Percentiles rank a stretch among this genome's conserved stretches.
Conservation (phyloP, 2,888 invertebrate genomes). For the Thecocarcelia acutangulata region DNA sequence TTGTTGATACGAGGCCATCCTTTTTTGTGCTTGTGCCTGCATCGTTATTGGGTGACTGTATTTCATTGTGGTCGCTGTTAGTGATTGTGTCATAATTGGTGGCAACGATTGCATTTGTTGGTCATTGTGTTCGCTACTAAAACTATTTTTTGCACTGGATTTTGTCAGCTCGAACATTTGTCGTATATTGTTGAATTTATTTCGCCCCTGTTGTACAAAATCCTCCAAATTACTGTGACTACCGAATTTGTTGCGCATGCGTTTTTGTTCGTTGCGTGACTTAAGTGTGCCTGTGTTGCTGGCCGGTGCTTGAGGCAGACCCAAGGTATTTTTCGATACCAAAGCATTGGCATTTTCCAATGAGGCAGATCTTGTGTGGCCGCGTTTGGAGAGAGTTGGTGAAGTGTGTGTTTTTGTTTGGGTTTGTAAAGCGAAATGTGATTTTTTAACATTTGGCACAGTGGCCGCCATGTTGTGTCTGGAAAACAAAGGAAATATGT, state of each 20-base stretch:
- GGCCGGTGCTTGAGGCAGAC: slow-evolving; percentile 73
- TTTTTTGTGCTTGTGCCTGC: slow-evolving; percentile 60
- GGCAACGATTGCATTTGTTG: slow-evolving; percentile 63
- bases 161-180: slow-evolving; percentile 80
- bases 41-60: slow-evolving; percentile 21
- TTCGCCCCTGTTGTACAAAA: slow-evolving; percentile 76
- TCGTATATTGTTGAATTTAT: slow-evolving; percentile 80
- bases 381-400: slow-evolving; percentile 73
- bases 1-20: slow-evolving; percentile 53
- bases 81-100: slow-evolving; percentile 64
- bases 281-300: slow-evolving; percentile 78
- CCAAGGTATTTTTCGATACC: slow-evolving; percentile 76
- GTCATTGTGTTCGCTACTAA: slow-evolving; percentile 28
- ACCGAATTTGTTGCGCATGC: slow-evolving; percentile 79
- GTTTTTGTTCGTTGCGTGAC: slow-evolving; percentile 80
- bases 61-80: slow-evolving; percentile 52
- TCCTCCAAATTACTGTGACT: slow-evolving; percentile 80
- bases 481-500: no score
- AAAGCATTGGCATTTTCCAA: slow-evolving; percentile 77
- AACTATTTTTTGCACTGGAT: slow-evolving; percentile 67
- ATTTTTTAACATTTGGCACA: slow-evolving; percentile 34
- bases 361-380: slow-evolving; percentile 80
- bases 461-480: slow-evolving; percentile 54
- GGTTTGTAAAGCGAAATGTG: slow-evolving; percentile 23
- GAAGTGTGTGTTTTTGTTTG: slow-evolving; percentile 41